Base-by-base conservation (phyloP, 2,113 vertebrate species). In the Bos javanicus region DNA sequence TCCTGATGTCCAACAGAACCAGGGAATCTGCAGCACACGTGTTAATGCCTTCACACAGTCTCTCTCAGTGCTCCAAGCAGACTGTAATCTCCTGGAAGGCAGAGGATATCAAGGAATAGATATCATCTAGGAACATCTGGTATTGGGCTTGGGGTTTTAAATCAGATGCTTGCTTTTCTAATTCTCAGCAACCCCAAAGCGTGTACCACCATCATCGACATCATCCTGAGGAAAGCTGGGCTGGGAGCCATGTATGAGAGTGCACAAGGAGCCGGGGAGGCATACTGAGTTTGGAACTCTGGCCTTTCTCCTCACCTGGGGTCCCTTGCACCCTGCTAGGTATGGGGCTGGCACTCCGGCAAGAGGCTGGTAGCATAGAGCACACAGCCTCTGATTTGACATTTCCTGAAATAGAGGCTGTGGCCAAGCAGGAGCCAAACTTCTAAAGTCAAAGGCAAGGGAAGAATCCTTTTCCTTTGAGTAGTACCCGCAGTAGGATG, bases 191-290 rank as follows among this genome's bases (percentile, higher is more conserved):
- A 19, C 25, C 52, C 39, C 86, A 13, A 62, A 50, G 56, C 28
- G 1, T 7, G 33, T 8, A 30, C 56, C 62, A 30, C 15, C 43
- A 16, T 26, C 67, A 15, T 14, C 43, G 33, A 13, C 43, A 12
- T 46, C 7, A 3, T 11, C 46, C 59, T 8, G 26, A 64, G 46
- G 36, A 59, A 50, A 74, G 74, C 11, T 74, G 87, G 76, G 78
- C 30, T 71, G 16, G n/a, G 10, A 21, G 46, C 4, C 1, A 57
- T 25, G 30, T 13, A 1, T 1, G 64, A 23, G 78, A 59, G 48
- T 46, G 12, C 0, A 0, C 33, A 7, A 33, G 19, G 3, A 43
- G n/a, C 14, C 5, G 2, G 12, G 80, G n/a, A 59, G 23, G 48
- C 10, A 2, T 0, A 3, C 39, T 46, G 71, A 16, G n/a, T 17